Evolutionary conservation across 2,888 invertebrate genomes (phyloP).

Genomic region (Cremastinae sp.): DNA sequence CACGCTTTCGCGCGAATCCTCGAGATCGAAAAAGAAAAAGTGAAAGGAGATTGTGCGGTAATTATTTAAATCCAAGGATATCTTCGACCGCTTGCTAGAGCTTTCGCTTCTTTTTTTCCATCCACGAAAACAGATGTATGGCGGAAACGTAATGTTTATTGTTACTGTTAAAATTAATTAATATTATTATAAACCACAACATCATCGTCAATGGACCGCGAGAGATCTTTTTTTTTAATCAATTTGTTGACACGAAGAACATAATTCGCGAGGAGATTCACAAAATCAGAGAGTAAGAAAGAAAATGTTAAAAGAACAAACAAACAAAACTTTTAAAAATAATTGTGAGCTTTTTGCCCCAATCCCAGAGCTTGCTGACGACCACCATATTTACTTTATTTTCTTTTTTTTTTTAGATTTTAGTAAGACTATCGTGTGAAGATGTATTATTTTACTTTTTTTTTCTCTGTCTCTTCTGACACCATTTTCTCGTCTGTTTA

Average conservation of each 20-base stretch:
- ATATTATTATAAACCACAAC: conserved; percentile 33
- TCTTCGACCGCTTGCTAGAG: conserved; percentile 67
- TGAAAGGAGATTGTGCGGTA: conserved; percentile 68
- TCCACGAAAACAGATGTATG: conserved; percentile 59
- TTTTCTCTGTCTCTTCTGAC: conserved; percentile 30
- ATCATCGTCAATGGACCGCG: conserved; percentile 29
- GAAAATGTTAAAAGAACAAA: not conserved
- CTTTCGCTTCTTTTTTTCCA: conserved; percentile 66
- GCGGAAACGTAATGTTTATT: conserved; percentile 56
- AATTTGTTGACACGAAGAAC: conserved; percentile 25
- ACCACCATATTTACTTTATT: conserved; percentile 14
- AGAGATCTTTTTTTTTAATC: conserved; percentile 32
- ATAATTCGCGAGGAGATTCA: conserved; percentile 26
- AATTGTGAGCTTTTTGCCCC: conserved; percentile 3
- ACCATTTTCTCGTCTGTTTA: conserved; percentile 42
- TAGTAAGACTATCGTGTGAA: conserved; percentile 15
- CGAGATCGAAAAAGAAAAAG: conserved; percentile 68
- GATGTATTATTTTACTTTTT: conserved; percentile 34
- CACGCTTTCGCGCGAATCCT: conserved; percentile 68
- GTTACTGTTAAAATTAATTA: conserved; percentile 34
- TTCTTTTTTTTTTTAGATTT: conserved; percentile 4
- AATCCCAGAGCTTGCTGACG: conserved; percentile 52
- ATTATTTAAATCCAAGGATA: conserved; percentile 67
- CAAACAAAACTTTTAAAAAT: conserved; percentile 25
- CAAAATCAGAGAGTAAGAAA: conserved; percentile 13